A percentile compares a stretch with the other conserved stretches of the same genome.
phyloP scores from a whole-genome alignment of 2,113 vertebrate species.

The Sitta europaea region DNA sequence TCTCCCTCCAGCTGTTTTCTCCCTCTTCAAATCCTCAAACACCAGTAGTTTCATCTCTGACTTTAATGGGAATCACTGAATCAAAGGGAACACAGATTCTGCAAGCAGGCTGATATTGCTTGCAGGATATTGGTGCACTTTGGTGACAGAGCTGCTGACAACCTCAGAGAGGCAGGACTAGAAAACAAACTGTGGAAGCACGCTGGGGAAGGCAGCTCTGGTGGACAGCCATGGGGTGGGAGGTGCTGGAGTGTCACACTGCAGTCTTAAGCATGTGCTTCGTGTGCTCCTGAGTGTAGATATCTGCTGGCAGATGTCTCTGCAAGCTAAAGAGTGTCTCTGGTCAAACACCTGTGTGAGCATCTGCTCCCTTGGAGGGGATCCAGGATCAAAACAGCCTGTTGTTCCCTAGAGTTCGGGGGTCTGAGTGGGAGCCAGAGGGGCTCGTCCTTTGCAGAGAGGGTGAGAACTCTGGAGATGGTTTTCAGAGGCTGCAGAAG shows the following conservation, averaged over 20 bases:
- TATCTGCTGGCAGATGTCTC: not conserved
- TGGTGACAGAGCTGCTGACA: not conserved
- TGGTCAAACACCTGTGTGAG: not conserved
- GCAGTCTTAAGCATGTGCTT: slow-evolving; percentile 27
- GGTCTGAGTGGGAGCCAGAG: slow-evolving; percentile 89
- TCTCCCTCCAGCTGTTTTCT: not conserved
- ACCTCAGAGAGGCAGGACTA: not conserved
- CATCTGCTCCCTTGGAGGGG: not conserved
- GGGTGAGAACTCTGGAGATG: slow-evolving; percentile 50
- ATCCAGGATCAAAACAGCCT: not conserved
- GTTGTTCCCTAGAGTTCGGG: slow-evolving; percentile 84
- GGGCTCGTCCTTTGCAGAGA: slow-evolving; percentile 77
- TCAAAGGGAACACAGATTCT: slow-evolving; percentile 23
- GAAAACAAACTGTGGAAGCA: not conserved
- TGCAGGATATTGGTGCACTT: not conserved
- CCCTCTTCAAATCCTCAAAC: not conserved
- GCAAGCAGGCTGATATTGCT: not conserved
- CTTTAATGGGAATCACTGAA: slow-evolving; percentile 44
- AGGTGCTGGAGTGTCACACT: slow-evolving; percentile 41
- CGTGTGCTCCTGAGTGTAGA: not conserved
- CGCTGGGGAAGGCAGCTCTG: not conserved
- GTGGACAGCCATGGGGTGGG: not conserved
- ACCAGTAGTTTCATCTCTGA: not conserved
- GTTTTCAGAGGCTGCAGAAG: slow-evolving; percentile 75
- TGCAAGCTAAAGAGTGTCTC: not conserved